These are phyloP conservation scores for Drosophila erecta DNA, from an alignment of 1,140 invertebrate genomes.

Conservation along the genomic window DNA sequence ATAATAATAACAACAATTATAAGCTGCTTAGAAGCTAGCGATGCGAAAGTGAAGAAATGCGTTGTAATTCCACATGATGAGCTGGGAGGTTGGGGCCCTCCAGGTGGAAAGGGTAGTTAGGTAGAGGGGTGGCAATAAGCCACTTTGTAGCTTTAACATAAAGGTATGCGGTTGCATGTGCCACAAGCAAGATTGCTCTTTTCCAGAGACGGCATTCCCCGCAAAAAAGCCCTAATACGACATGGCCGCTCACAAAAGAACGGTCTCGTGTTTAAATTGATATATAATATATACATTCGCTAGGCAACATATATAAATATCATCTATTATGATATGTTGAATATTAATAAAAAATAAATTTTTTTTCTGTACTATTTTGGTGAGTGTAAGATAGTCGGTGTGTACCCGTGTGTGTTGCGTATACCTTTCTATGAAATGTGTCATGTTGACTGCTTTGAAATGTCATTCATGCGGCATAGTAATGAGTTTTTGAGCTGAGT, in stretches of 20 bases:
- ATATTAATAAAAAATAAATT: neutral
- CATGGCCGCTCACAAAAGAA: conserved; percentile 1
- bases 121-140: conserved; percentile 57
- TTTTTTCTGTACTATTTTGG: neutral
- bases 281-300: neutral
- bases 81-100: neutral
- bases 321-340: too few species aligned
- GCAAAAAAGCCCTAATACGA: too few species aligned
- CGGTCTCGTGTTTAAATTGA: neutral
- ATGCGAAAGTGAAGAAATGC: conserved; percentile 82
- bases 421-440: conserved; percentile 70
- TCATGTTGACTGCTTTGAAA: conserved; percentile 79
- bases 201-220: too few species aligned
- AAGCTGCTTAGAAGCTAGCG: conserved; percentile 78
- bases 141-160: conserved; percentile 47
- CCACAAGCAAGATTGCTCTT: conserved; percentile 23
- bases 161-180: conserved; percentile 59
- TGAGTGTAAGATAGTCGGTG: neutral
- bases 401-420: conserved; percentile 24
- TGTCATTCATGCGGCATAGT: conserved; percentile 78
- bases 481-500: conserved; percentile 82
- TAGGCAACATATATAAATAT: too few species aligned
- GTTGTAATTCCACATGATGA: conserved; percentile 68
- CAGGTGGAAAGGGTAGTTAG: neutral
- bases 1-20: conserved; percentile 73